Base-by-base conservation (phyloP, 2,797 vertebrate species). In the Nannoperca obscura region DNA sequence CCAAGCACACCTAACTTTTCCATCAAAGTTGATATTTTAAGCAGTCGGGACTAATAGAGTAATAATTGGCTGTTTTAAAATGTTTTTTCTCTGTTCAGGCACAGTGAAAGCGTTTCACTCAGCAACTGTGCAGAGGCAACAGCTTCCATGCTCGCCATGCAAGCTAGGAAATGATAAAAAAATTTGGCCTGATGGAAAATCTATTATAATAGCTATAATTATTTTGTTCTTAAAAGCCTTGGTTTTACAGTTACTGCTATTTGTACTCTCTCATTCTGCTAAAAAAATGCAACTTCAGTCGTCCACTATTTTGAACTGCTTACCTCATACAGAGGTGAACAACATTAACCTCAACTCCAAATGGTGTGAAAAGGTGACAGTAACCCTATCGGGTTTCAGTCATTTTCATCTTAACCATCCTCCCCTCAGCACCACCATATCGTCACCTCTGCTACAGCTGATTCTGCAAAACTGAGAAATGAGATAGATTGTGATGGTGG, bases 401-500 rank as follows among this genome's bases (percentile, higher is more conserved):
- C 69, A 82, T 85, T 81, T 88, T 91, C 85, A 92, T 85, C 90
- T 89, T 86, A 73, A 71, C 53, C 49, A 38, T 72, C 76, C 81
- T 83, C 69, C 65, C 74, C 47, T 66, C 78, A 73, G 62, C 76
- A 57, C 62, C 62, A 52, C 75, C 69, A 69, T 66, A 78, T 64
- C 77, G 83, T 90, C 87, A 83, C 87, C 89, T 90, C 83, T 80
- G 44, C 58, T 82, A 53, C 66, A 81, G 91, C 88, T 91, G 92
- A 93, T 86, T 87, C 86, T 86, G 89, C 93, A 92, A 84, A 92
- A 89, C 47, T 66, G 58, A 77, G 64, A 70, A 85, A 81, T 77
- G 65, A 83, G 66, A 89, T 46, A 15, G 59, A 65, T 42, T 57
- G 42, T 52, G 76, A 66, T 60, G 49, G 55, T 46, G 73, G 42